phyloP scores from a whole-genome alignment of 2,113 vertebrate species.

The Rhizomys pruinosus region DNA sequence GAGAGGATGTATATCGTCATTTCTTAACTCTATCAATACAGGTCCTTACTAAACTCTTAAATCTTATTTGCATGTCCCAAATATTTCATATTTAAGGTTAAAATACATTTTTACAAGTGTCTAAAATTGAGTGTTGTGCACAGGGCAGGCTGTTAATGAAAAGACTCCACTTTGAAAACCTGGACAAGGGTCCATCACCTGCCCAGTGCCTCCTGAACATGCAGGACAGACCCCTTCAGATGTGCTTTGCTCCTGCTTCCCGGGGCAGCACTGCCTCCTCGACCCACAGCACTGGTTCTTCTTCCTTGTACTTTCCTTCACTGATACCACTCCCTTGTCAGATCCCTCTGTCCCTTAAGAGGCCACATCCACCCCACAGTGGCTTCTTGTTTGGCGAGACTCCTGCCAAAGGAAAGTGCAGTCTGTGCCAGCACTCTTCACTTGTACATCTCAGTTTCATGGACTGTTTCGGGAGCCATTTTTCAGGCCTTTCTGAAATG shows the following conservation, averaged over 20 bases:
- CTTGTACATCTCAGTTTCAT: background rate
- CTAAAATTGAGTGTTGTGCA: background rate
- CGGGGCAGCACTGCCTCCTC: background rate
- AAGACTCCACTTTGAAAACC: background rate
- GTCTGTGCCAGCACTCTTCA: background rate
- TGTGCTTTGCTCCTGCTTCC: background rate
- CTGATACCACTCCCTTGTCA: background rate
- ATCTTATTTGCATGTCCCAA: background rate
- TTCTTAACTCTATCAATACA: background rate
- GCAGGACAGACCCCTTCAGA: fast-evolving
- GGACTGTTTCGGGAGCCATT: background rate
- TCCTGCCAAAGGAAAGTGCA: background rate
- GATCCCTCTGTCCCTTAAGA: background rate
- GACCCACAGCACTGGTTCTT: background rate
- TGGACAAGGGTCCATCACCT: background rate
- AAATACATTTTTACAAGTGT: background rate
- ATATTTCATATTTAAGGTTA: constrained; percentile 35
- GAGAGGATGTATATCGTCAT: background rate
- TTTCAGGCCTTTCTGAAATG: constrained; percentile 43
- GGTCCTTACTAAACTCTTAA: background rate
- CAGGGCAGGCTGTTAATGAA: background rate
- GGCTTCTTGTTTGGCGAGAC: too few species aligned
- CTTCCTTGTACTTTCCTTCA: background rate
- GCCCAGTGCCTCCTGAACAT: background rate
- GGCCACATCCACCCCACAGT: background rate